Evolutionary conservation across 2,797 vertebrate genomes (phyloP).

Genomic region (Urocyon cinereoargenteus): DNA sequence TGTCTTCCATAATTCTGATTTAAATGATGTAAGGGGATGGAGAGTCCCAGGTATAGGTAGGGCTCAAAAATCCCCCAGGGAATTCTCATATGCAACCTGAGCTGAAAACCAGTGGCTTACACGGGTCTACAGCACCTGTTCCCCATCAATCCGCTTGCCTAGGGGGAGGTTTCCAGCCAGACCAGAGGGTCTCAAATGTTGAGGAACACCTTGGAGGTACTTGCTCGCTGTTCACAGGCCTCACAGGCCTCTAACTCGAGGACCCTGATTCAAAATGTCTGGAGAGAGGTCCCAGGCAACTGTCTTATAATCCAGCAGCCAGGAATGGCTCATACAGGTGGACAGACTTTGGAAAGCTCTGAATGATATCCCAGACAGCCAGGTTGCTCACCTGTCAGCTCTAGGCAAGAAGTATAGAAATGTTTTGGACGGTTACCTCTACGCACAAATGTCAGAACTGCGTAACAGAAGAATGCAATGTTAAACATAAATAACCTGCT

Average conservation of each 20-base stretch:
- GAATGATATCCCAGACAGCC: not conserved
- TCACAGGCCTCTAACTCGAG: not conserved
- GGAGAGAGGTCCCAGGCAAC: not conserved
- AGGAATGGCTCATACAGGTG: not conserved
- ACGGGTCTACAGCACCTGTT: not conserved
- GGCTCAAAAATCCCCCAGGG: not conserved
- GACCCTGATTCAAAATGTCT: not conserved
- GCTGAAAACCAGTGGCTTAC: not conserved
- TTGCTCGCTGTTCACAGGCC: not conserved
- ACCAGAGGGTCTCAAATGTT: not conserved
- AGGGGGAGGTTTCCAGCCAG: not conserved
- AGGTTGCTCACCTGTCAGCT: not conserved
- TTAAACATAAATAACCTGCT: not conserved
- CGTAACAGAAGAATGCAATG: not conserved
- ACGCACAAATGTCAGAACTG: not conserved
- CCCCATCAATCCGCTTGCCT: not conserved
- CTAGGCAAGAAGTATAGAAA: not conserved
- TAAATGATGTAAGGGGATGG: not conserved
- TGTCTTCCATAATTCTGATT: not conserved
- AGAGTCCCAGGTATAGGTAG: not conserved
- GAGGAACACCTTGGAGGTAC: not conserved
- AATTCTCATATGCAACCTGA: not conserved
- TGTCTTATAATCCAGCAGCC: not conserved
- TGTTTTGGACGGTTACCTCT: not conserved
- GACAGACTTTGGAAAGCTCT: not conserved